Evolutionary conservation across 2,113 vertebrate species (phyloP).

Genomic region (Catharus minimus): DNA sequence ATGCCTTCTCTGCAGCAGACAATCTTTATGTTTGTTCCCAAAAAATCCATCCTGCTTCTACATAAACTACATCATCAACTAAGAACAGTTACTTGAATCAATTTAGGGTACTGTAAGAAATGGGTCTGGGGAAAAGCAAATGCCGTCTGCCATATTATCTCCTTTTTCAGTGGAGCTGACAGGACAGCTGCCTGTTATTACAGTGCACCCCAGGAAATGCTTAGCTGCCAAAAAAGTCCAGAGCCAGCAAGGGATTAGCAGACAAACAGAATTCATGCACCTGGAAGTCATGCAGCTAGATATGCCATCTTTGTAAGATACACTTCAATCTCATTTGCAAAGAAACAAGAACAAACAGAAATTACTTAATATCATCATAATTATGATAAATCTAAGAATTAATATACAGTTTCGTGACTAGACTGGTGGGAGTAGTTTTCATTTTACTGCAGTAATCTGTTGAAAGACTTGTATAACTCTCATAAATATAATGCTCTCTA

Average conservation of each 20-base stretch:
- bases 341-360: conserved; percentile 65
- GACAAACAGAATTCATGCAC: conserved; percentile 75
- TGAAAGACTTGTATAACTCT: neutral
- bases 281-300: conserved; percentile 66
- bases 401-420: conserved; percentile 32
- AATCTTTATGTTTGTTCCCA: neutral
- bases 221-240: conserved; percentile 66
- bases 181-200: conserved; percentile 82
- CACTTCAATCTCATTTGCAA: conserved; percentile 68
- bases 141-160: conserved; percentile 62
- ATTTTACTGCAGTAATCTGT: conserved; percentile 51
- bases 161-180: conserved; percentile 63
- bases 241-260: conserved; percentile 70
- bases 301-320: conserved; percentile 24
- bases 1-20: neutral
- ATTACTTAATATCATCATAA: conserved; percentile 32
- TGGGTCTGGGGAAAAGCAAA: conserved; percentile 20
- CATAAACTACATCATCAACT: neutral
- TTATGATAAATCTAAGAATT: conserved; percentile 60
- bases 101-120: conserved; percentile 28
- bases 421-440: conserved; percentile 44
- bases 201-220: conserved; percentile 72
- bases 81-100: conserved; percentile 4
- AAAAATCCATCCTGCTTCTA: conserved; percentile 8
- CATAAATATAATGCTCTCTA: neutral